Evolutionary conservation across 64 coral and sea anemone species (phyloP).

Genomic region (Acropora tenuis): DNA sequence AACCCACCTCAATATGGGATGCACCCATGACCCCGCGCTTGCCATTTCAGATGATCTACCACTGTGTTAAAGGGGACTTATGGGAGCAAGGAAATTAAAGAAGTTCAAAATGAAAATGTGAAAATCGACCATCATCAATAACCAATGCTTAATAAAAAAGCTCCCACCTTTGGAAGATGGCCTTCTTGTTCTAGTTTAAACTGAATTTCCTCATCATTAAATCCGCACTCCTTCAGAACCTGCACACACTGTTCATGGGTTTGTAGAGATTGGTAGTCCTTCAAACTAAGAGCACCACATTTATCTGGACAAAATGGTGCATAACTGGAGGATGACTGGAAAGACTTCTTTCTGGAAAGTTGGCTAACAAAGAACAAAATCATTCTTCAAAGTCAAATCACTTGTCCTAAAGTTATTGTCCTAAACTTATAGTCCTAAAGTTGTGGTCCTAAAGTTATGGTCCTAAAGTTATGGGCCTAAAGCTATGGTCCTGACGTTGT

Average conservation of each 20-base stretch:
- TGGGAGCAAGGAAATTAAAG: too few relatives aligned
- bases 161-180: constrained; percentile 64
- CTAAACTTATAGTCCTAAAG: too few relatives aligned
- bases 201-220: constrained; percentile 91
- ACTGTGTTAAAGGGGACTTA: too few relatives aligned
- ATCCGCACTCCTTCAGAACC: constrained; percentile 69
- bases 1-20: too few relatives aligned
- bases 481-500: too few relatives aligned
- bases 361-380: constrained; percentile 46
- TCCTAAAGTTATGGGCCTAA: too few relatives aligned
- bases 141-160: neutral
- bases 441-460: too few relatives aligned
- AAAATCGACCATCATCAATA: neutral
- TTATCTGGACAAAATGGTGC: constrained; percentile 60
- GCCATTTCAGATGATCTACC: too few relatives aligned
- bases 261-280: constrained; percentile 82
- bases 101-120: too few relatives aligned
- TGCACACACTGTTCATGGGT: constrained; percentile 63
- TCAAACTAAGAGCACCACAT: constrained; percentile 68
- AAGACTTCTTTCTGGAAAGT: constrained; percentile 72
- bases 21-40: too few relatives aligned
- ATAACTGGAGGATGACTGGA: constrained; percentile 74
- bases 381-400: too few relatives aligned
- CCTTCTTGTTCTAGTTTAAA: constrained; percentile 90
- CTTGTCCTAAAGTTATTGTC: too few relatives aligned